phyloP scores from a whole-genome alignment of 2,797 vertebrate genomes.

The Chelidonichthys spinosus region DNA sequence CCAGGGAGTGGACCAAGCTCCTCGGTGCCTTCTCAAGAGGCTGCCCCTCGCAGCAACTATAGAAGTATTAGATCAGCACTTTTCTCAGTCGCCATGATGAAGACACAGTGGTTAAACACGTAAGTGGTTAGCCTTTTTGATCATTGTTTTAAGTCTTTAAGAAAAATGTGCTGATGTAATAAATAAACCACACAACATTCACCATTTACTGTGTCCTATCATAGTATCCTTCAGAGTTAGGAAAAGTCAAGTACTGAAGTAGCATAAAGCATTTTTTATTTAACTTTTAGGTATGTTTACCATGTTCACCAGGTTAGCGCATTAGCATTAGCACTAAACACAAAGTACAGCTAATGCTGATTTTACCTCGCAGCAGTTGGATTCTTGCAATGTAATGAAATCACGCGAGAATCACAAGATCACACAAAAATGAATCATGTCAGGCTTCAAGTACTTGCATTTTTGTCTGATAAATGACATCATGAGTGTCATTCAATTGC shows the following conservation, averaged over 20 bases:
- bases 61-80: constrained; percentile 76
- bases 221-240: neutral
- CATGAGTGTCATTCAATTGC: neutral
- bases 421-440: too few relatives aligned
- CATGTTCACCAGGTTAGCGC: neutral
- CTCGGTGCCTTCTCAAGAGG: constrained; percentile 77
- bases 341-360: neutral
- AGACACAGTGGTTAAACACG: constrained; percentile 68
- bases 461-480: too few relatives aligned
- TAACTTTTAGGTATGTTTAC: neutral
- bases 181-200: constrained; percentile 16
- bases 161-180: constrained; percentile 20
- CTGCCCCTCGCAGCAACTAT: constrained; percentile 61
- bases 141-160: constrained; percentile 40
- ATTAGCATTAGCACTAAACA: neutral
- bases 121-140: constrained; percentile 44
- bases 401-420: too few relatives aligned
- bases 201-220: neutral
- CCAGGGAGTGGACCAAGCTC: constrained; percentile 59
- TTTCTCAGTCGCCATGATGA: constrained; percentile 59
- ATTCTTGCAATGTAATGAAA: neutral
- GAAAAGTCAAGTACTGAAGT: neutral
- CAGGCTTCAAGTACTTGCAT: too few relatives aligned
- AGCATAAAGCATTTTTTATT: neutral
- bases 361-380: too few relatives aligned